A percentile compares a stretch with the other conserved stretches of the same genome.
These are phyloP conservation scores for Rhynchotus rufescens DNA, from an alignment of 2,797 vertebrate species.

Conservation along the genomic window DNA sequence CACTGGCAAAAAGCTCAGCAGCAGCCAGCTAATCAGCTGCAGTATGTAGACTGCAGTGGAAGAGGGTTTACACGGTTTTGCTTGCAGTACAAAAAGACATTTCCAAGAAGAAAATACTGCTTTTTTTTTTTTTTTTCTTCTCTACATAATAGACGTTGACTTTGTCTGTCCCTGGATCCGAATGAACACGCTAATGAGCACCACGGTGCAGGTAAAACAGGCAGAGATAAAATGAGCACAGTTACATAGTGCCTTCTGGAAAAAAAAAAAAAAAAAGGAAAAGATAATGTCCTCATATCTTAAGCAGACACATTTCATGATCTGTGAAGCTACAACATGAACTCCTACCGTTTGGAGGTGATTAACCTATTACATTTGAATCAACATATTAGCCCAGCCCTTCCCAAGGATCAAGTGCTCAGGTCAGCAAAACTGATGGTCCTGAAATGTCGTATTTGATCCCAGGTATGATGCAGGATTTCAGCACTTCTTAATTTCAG, in stretches of 20 bases:
- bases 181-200: constrained; percentile 27
- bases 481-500: background rate
- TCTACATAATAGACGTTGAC: background rate
- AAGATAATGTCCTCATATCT: constrained; percentile 52
- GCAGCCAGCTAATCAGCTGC: background rate
- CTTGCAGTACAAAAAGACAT: background rate
- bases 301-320: constrained; percentile 71
- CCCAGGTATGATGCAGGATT: background rate
- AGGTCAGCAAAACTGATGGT: background rate
- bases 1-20: background rate
- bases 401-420: constrained; percentile 34
- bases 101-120: background rate
- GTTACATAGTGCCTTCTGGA: background rate
- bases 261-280: background rate
- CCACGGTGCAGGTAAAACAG: background rate
- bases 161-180: background rate
- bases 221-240: constrained; percentile 19
- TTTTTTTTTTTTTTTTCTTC: background rate
- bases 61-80: background rate
- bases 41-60: constrained; percentile 2
- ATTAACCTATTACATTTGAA: constrained; percentile 69
- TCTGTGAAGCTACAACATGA: constrained; percentile 60
- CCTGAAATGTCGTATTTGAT: background rate
- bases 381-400: constrained; percentile 32
- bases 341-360: constrained; percentile 42